Conservation (phyloP, 1,140 invertebrate genomes). For the Anthonomus grandis region DNA sequence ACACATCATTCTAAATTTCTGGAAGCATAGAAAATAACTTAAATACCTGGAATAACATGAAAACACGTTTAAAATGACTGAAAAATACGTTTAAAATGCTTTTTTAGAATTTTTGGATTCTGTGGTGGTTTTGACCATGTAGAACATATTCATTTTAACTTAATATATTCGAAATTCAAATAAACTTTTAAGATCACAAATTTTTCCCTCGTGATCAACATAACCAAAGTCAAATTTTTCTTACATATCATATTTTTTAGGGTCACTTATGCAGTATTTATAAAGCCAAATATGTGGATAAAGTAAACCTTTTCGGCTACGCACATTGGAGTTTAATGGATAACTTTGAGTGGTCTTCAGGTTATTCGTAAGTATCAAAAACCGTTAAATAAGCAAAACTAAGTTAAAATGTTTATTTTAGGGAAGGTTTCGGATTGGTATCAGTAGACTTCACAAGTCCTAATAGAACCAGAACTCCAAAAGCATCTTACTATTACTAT, state of each 20-base stretch:
- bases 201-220: neutral
- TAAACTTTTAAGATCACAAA: neutral
- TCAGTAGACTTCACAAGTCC: slow-evolving; percentile 25
- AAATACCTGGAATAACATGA: too few species aligned
- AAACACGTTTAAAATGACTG: too few species aligned
- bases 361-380: slow-evolving; percentile 24
- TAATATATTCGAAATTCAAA: neutral
- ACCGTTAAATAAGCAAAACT: neutral
- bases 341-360: slow-evolving; percentile 29
- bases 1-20: too few species aligned
- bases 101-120: neutral
- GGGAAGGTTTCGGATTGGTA: slow-evolving; percentile 31
- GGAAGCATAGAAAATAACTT: too few species aligned
- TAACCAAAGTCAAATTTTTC: neutral
- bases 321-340: slow-evolving; percentile 32
- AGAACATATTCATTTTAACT: too few species aligned
- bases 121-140: neutral
- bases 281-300: slow-evolving; percentile 33
- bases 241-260: slow-evolving; percentile 21
- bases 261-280: slow-evolving; percentile 20
- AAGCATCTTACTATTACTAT: slow-evolving; percentile 22
- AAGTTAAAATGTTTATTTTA: slow-evolving; percentile 6
- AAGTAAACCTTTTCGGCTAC: slow-evolving; percentile 26
- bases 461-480: slow-evolving; percentile 25
- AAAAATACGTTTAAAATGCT: neutral